These are phyloP conservation scores for Chelmon rostratus DNA, from an alignment of 2,797 vertebrate species.

Conservation along the genomic window DNA sequence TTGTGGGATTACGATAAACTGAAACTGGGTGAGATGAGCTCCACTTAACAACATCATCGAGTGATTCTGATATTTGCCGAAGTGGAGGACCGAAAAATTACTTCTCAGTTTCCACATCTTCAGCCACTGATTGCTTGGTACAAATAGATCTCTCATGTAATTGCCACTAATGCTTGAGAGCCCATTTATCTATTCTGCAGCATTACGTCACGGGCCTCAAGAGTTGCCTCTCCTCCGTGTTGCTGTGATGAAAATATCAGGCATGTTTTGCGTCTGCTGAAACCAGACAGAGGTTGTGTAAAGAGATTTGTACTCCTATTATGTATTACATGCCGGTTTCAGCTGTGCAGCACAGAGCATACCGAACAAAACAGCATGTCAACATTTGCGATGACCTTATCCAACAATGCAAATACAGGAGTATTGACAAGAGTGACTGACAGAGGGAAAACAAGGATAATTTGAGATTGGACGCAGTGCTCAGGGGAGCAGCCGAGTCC, in stretches of 20 bases:
- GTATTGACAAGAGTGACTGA: neutral
- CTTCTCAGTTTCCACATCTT: constrained; percentile 52
- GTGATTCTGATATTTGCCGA: constrained; percentile 42
- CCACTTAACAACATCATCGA: constrained; percentile 23
- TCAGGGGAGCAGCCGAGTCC: constrained; percentile 13
- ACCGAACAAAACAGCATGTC: neutral
- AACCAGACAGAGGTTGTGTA: constrained; percentile 4
- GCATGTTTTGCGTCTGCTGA: constrained; percentile 2
- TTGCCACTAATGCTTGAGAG: constrained; percentile 70
- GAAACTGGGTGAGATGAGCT: constrained; percentile 24
- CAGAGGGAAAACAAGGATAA: neutral
- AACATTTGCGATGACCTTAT: constrained; percentile 12
- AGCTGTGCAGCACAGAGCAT: neutral
- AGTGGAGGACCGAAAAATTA: constrained; percentile 27
- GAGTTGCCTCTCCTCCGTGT: constrained; percentile 24
- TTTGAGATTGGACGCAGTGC: neutral
- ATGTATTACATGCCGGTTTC: neutral
- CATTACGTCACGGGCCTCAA: constrained; percentile 54
- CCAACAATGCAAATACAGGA: neutral
- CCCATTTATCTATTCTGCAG: constrained; percentile 68
- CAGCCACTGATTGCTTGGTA: constrained; percentile 62
- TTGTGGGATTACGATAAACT: constrained; percentile 7
- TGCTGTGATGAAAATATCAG: constrained; percentile 34
- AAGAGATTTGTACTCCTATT: neutral
- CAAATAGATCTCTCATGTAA: constrained; percentile 70